phyloP scores from a whole-genome alignment of 2,113 vertebrate species.

The Indri indri region DNA sequence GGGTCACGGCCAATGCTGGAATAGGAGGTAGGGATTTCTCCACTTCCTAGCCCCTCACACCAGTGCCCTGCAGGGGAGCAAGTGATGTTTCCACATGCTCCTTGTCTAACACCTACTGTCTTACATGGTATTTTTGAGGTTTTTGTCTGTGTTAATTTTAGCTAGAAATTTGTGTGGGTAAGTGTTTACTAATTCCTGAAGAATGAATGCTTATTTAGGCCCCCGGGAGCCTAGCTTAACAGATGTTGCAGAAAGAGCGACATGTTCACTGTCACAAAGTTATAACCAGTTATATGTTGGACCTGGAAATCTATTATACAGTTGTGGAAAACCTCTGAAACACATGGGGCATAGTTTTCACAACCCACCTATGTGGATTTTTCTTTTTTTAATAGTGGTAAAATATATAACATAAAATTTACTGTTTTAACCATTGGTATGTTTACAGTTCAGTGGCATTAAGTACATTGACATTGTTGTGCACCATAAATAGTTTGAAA shows the following conservation, averaged over 20 bases:
- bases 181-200: not conserved
- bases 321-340: not conserved
- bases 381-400: not conserved
- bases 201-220: not conserved
- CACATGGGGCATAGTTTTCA: not conserved
- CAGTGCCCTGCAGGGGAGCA: not conserved
- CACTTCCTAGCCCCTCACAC: not conserved
- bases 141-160: conserved; percentile 23
- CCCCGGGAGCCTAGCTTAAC: not conserved
- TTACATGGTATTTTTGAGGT: not conserved
- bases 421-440: not conserved
- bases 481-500: not conserved
- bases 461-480: not conserved
- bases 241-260: not conserved
- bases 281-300: not conserved
- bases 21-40: not conserved
- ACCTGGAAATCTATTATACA: not conserved
- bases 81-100: not conserved
- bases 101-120: not conserved
- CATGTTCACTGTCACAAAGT: not conserved
- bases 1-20: not conserved
- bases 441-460: not conserved
- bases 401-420: not conserved
- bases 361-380: not conserved
- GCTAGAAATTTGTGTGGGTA: not conserved